Evolutionary conservation across 2,888 invertebrate genomes (phyloP).

Genomic region (Dasysyrphus tricinctus): DNA sequence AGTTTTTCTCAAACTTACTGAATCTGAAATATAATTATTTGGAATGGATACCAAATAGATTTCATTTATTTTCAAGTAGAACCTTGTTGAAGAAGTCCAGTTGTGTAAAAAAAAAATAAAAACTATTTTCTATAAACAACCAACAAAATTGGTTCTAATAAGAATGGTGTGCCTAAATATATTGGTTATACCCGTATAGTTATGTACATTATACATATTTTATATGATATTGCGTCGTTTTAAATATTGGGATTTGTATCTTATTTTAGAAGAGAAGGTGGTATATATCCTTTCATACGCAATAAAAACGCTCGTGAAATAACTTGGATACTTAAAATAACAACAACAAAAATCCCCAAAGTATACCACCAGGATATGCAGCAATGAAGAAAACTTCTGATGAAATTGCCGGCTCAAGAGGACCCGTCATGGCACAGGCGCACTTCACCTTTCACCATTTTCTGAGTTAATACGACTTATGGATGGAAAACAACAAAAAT

Average conservation of each 20-base stretch:
- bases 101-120: neutral
- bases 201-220: neutral
- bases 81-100: slow-evolving; percentile 1
- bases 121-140: neutral
- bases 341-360: slow-evolving; percentile 18
- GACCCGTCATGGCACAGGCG: slow-evolving; percentile 58
- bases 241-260: slow-evolving; percentile 14
- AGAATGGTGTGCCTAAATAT: slow-evolving; percentile 9
- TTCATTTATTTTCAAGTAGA: slow-evolving; percentile 28
- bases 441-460: slow-evolving; percentile 13
- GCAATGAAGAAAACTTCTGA: slow-evolving; percentile 24
- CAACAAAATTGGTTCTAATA: neutral
- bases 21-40: neutral
- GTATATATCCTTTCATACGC: neutral
- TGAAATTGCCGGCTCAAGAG: slow-evolving; percentile 55
- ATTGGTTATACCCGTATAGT: neutral
- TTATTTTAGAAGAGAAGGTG: neutral
- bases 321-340: neutral
- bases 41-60: neutral
- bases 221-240: slow-evolving; percentile 27
- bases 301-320: neutral
- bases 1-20: neutral
- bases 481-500: slow-evolving; percentile 32
- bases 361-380: slow-evolving; percentile 21
- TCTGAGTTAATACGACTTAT: neutral